phyloP scores from a whole-genome alignment of 2,888 invertebrate genomes.

The Oscheius sp. region DNA sequence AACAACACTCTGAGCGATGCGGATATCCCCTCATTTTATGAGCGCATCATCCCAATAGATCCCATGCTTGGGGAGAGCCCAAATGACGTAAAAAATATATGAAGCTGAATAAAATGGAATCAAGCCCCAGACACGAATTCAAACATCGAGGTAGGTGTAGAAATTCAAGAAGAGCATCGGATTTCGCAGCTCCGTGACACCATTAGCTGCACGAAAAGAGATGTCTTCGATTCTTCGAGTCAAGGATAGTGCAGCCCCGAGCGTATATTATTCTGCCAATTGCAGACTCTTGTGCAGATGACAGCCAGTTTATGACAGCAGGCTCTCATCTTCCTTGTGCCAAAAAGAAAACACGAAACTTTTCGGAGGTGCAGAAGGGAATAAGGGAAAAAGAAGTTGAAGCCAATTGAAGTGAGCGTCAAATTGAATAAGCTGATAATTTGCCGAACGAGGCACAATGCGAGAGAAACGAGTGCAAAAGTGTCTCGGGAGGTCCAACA shows the following conservation, averaged over 20 bases:
- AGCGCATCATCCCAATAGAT: too few species aligned
- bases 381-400: neutral
- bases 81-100: too few species aligned
- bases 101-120: too few species aligned
- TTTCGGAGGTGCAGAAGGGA: neutral
- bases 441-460: constrained; percentile 13
- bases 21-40: too few species aligned
- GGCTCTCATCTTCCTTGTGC: neutral
- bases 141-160: constrained; percentile 17
- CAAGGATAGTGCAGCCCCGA: neutral
- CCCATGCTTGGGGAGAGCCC: too few species aligned
- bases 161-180: constrained; percentile 20
- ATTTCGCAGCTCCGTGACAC: constrained; percentile 19
- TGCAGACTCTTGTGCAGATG: neutral
- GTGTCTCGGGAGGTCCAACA: neutral
- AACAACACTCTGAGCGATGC: neutral
- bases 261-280: neutral
- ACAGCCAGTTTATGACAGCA: neutral
- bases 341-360: neutral
- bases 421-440: constrained; percentile 29
- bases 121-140: neutral
- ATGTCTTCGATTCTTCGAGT: neutral
- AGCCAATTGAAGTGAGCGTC: constrained; percentile 18
- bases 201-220: constrained; percentile 1
- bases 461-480: neutral